These are phyloP conservation scores for Helicoverpa assulta DNA, from an alignment of 2,888 invertebrate species.

Conservation along the genomic window DNA sequence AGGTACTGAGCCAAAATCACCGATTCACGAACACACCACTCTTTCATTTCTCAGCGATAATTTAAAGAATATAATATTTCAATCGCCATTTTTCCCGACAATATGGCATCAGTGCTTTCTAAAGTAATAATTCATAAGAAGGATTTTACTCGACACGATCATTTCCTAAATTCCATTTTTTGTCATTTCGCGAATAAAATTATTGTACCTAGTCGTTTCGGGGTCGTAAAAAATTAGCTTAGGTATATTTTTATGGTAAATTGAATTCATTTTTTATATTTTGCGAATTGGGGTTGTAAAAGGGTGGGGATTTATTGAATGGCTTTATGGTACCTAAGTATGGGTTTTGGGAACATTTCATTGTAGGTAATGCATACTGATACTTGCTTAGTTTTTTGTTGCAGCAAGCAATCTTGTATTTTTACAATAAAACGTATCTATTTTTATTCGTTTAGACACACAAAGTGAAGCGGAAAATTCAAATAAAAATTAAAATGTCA, in stretches of 20 bases:
- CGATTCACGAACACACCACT: constrained; percentile 1
- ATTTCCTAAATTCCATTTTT: constrained; percentile 60
- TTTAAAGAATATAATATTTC: constrained; percentile 58
- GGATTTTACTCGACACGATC: constrained; percentile 56
- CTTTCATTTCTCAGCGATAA: constrained; percentile 25
- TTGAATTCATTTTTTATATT: constrained; percentile 43
- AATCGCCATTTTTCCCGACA: constrained; percentile 55
- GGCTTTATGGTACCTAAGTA: constrained; percentile 47
- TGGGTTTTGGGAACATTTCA: constrained; percentile 14
- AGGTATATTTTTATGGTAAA: constrained; percentile 41
- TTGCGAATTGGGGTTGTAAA: constrained; percentile 47
- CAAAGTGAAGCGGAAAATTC: too few relatives aligned
- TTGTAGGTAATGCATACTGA: constrained; percentile 39
- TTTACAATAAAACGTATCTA: too few relatives aligned
- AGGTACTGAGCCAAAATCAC: constrained; percentile 15
- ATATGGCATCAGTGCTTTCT: constrained; percentile 46
- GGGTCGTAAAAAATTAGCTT: constrained; percentile 34
- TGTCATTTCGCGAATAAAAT: constrained; percentile 60
- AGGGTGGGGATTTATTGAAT: constrained; percentile 34
- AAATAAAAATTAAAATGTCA: background rate
- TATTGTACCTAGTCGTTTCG: constrained; percentile 30
- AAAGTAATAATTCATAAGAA: constrained; percentile 56
- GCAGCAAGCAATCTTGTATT: background rate
- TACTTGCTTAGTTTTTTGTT: background rate
- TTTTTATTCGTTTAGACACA: too few relatives aligned